Conservation (phyloP, 2,888 invertebrate species). For the Heptascelio sp. region DNA sequence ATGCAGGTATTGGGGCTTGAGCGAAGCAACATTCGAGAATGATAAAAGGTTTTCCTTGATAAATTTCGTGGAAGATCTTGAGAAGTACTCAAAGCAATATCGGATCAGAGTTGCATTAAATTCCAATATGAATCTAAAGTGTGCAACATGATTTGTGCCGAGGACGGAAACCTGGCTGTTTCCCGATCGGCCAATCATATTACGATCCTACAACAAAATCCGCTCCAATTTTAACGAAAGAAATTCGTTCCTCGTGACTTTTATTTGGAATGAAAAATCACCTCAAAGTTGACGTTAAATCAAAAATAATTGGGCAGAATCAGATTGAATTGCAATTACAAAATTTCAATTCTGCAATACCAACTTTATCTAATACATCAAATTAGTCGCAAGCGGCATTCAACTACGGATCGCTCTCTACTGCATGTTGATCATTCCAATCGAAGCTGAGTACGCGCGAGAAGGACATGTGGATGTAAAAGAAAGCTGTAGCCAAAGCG, state of each 20-base stretch:
- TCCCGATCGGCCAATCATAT: too few species aligned
- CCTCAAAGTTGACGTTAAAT: constrained; percentile 29
- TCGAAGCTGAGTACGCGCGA: background rate
- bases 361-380: constrained; percentile 44
- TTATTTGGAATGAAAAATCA: constrained; percentile 14
- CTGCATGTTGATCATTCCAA: constrained; percentile 47
- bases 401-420: constrained; percentile 16
- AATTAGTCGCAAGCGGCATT: constrained; percentile 34
- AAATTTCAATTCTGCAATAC: background rate
- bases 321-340: constrained; percentile 44
- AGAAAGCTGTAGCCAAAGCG: constrained; percentile 52
- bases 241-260: constrained; percentile 16
- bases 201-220: too few species aligned
- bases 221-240: constrained; percentile 15
- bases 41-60: constrained; percentile 14
- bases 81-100: background rate
- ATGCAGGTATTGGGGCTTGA: constrained; percentile 16
- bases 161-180: constrained; percentile 29
- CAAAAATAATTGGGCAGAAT: constrained; percentile 44
- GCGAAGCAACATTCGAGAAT: background rate
- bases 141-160: background rate
- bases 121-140: constrained; percentile 23
- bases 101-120: constrained; percentile 25
- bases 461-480: constrained; percentile 51
- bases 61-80: background rate